These are phyloP conservation scores for Australoheros scitulus DNA, from an alignment of 2,113 vertebrate species.

Conservation along the genomic window DNA sequence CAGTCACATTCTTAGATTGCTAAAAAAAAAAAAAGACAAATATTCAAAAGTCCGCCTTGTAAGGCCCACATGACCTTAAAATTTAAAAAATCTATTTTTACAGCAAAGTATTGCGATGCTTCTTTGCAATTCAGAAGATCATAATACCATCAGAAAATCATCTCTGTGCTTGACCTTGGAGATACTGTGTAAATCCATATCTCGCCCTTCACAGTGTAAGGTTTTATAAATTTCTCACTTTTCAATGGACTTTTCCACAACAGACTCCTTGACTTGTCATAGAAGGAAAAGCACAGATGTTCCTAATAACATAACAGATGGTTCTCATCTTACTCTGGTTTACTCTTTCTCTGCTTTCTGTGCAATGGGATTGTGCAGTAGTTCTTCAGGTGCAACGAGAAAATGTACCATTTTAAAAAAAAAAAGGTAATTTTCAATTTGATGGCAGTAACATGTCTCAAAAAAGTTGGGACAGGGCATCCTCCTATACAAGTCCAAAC, in stretches of 20 bases:
- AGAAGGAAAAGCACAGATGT: neutral
- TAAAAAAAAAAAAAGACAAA: neutral
- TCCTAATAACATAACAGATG: neutral
- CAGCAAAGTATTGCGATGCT: neutral
- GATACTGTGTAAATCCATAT: neutral
- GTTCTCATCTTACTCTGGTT: neutral
- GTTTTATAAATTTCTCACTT: neutral
- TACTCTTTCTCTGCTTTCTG: neutral
- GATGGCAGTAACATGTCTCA: neutral
- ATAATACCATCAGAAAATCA: neutral
- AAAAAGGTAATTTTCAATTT: neutral
- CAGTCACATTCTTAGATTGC: neutral
- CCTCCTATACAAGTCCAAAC: too few species aligned
- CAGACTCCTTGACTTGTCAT: neutral
- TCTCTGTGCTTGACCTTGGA: conserved; percentile 1
- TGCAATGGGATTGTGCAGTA: neutral
- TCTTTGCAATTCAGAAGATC: neutral
- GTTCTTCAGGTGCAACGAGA: neutral
- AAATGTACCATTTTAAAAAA: neutral
- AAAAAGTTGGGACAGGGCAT: neutral
- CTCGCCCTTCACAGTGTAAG: neutral
- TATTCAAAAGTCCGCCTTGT: neutral
- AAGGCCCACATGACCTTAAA: neutral
- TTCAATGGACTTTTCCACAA: neutral
- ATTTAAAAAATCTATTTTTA: neutral